phyloP scores from a whole-genome alignment of 92 coral and sea anemone species.

The Blastomussa wellsi region DNA sequence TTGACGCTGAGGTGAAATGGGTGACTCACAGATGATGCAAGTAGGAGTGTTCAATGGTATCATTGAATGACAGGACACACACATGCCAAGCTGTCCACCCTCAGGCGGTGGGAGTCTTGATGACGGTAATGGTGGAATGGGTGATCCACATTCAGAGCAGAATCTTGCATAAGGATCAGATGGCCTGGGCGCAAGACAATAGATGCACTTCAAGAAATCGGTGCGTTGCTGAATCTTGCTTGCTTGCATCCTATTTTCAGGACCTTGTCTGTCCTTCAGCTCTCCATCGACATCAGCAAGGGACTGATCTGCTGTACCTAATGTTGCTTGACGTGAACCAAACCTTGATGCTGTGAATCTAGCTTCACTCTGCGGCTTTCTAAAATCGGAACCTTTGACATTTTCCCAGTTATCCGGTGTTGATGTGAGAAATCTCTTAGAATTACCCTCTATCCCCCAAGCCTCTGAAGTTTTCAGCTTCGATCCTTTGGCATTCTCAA shows the following conservation, averaged over 20 bases:
- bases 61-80: slow-evolving; percentile 94
- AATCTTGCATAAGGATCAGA: slow-evolving; percentile 97
- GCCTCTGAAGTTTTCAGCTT: slow-evolving; percentile 43
- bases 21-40: slow-evolving; percentile 93
- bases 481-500: slow-evolving; percentile 37
- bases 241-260: slow-evolving; percentile 67
- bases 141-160: slow-evolving; percentile 96
- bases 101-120: slow-evolving; percentile 93
- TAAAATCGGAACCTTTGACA: slow-evolving; percentile 58
- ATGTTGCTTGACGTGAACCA: slow-evolving; percentile 76
- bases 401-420: slow-evolving; percentile 64
- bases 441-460: slow-evolving; percentile 45
- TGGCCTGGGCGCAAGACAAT: slow-evolving; percentile 95
- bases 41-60: slow-evolving; percentile 91
- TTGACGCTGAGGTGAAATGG: slow-evolving; percentile 93
- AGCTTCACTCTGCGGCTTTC: slow-evolving; percentile 73
- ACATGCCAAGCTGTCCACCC: slow-evolving; percentile 92
- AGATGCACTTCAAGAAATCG: slow-evolving; percentile 85
- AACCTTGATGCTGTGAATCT: slow-evolving; percentile 76
- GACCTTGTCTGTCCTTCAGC: slow-evolving; percentile 44
- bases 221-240: slow-evolving; percentile 78
- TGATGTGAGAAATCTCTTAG: slow-evolving; percentile 56
- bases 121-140: slow-evolving; percentile 83
- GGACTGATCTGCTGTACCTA: slow-evolving; percentile 65
- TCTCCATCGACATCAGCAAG: slow-evolving; percentile 59